These are phyloP conservation scores for Clarias macrocephalus DNA, from an alignment of 2,113 vertebrate genomes.

Conservation along the genomic window DNA sequence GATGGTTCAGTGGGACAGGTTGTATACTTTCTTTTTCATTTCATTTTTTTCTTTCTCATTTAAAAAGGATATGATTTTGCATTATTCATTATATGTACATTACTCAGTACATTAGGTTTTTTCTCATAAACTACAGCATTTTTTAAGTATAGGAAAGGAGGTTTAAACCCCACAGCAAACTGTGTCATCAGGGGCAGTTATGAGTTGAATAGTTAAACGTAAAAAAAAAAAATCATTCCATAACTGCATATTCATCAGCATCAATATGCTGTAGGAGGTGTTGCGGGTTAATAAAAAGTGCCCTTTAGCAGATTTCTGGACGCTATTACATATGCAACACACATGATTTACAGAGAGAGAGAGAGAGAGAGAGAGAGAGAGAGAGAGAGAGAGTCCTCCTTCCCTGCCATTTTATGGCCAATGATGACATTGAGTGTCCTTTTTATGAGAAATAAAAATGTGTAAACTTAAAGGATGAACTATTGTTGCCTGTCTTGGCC, in stretches of 20 bases:
- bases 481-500: slow-evolving; percentile 39
- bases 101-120: not conserved
- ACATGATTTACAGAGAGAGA: not conserved
- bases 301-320: slow-evolving; percentile 27
- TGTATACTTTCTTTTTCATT: not conserved
- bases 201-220: slow-evolving; percentile 13
- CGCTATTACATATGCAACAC: slow-evolving; percentile 50
- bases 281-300: slow-evolving; percentile 48
- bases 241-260: slow-evolving; percentile 36
- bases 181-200: not conserved
- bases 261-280: slow-evolving; percentile 27
- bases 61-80: not conserved
- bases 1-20: not conserved
- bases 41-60: not conserved
- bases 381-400: not conserved
- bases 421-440: slow-evolving; percentile 50
- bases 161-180: slow-evolving; percentile 10
- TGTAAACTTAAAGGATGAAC: slow-evolving; percentile 51
- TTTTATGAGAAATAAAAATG: slow-evolving; percentile 55
- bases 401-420: slow-evolving; percentile 38
- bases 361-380: slow-evolving; percentile 23
- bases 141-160: slow-evolving; percentile 4
- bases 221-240: not conserved
- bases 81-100: not conserved
- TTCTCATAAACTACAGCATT: slow-evolving; percentile 15